Base-by-base conservation (phyloP, 2,797 vertebrate genomes). In the Apogon talboti region DNA sequence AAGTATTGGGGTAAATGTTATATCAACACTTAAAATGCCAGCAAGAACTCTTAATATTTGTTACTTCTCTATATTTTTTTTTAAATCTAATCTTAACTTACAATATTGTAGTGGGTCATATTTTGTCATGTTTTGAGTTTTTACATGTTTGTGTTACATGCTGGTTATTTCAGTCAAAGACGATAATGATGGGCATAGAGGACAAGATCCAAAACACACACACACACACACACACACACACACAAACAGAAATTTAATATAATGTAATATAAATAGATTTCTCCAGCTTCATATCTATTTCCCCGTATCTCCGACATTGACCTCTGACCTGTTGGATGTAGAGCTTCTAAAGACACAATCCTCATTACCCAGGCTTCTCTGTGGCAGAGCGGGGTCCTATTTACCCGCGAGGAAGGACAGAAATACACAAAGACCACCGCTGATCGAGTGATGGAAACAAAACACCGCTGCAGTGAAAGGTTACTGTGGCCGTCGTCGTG, bases 401-500 rank as follows among this genome's bases (percentile, higher is more conserved):
- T 90, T 84, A 89, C 83, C 89, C 88, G 66, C 48, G 65, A 89
- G 89, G 83, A 91, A 91, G 89, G 88, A 91, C 89, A 81, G 82
- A 87, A 89, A 91, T 89, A 91, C 82, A 89, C 76, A 84, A 84
- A 89, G 87, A 81, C 79, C 67, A 74, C 49, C 1, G 18, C 66
- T 69, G 76, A 89, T 83, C 16, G 79, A 85, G 76, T 53, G 76
- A 76, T 71, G 68, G 88, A 89, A 90, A 89, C 86, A 79, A 76
- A 89, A 90, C 74, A 79, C 88, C 3, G 41, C 71, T 12, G 59
- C 76, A 75, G 78, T 33, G 51, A 87, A 85, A 80, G 81, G 85
- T 87, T 84, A 90, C 38, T 37, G n/a, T 59, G 74, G 50, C 75
- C 24, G 54, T 84, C 86, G 66, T 82, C 68, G 69, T 77, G 48